Base-by-base conservation (phyloP, 2,797 vertebrate species). In the Megalops cyprinoides region DNA sequence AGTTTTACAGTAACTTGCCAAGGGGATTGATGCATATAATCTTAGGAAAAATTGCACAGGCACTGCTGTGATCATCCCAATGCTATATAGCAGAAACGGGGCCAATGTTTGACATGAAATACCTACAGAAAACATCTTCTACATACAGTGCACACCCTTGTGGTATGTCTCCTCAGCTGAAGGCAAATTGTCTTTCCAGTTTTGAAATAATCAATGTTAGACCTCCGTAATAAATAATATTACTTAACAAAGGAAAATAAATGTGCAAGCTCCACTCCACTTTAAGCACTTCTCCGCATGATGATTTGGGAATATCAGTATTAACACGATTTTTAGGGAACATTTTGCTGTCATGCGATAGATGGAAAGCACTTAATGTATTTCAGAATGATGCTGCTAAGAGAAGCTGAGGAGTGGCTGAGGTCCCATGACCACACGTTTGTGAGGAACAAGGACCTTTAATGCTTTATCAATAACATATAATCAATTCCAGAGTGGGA, bases 381-480 rank as follows among this genome's bases (percentile, higher is more conserved):
- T 44, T 48, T 48, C 71, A 58, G 25, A 84, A 25, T 37, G 39
- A 79, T 25, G 34, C 18, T 14, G 37, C 48, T 53, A 74, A 69
- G 55, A 76, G n/a, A n/a, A n/a, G n/a, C n/a, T n/a, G n/a, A n/a
- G 62, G 44, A 58, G 42, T 9, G 53, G 37, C 20, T 51, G 53
- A 53, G n/a, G 28, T 78, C 60, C 25, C 31, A 51, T 18, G 14
- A 14, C 53, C 69, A 8, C 23, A 56, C 79, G 55, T 79, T 79
- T 55, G 75, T 14, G 34, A 53, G 79, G 82, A 78, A 60, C 39
- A 65, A 80, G 69, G 53, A 77, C 46, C 79, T 48, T 77, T 82
- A 87, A 87, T 85, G 79, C 83, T 85, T 86, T 84, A 83, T 83
- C 85, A 86, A 84, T 84, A 86, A 84, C 82, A 82, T 49, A 82